Evolutionary conservation across 2,113 vertebrate species (phyloP).

Genomic region (Cavia aperea): DNA sequence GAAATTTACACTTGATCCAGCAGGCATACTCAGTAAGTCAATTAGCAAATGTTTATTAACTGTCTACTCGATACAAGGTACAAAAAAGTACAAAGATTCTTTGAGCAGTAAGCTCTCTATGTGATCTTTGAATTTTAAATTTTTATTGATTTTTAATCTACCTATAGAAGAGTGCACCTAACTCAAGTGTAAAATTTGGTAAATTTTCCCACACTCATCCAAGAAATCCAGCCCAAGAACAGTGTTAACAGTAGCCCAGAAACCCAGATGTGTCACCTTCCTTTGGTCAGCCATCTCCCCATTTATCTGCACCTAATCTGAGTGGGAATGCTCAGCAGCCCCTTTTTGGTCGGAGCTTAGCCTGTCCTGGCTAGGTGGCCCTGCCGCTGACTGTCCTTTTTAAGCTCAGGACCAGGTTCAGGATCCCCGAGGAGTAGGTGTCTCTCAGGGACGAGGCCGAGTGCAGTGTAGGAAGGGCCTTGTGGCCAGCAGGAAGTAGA

Average conservation of each 20-base stretch:
- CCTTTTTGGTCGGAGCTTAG: not conserved
- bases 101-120: not conserved
- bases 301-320: no score
- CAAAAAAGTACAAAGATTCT: not conserved
- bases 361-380: not conserved
- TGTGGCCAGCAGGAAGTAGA: not conserved
- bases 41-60: slow-evolving; percentile 7
- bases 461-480: not conserved
- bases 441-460: fast-evolving
- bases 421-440: not conserved
- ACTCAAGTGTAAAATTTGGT: not conserved
- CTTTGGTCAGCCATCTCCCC: fast-evolving
- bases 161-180: not conserved
- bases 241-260: not conserved
- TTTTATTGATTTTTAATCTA: not conserved
- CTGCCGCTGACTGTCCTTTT: not conserved
- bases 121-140: not conserved
- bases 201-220: not conserved
- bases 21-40: not conserved
- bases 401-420: not conserved
- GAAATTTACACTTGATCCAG: not conserved
- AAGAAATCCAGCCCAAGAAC: not conserved
- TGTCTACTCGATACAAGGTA: not conserved
- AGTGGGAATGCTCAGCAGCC: no score
- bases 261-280: no score